These are phyloP conservation scores for Pygocentrus nattereri DNA, from an alignment of 2,797 vertebrate species.

Conservation along the genomic window DNA sequence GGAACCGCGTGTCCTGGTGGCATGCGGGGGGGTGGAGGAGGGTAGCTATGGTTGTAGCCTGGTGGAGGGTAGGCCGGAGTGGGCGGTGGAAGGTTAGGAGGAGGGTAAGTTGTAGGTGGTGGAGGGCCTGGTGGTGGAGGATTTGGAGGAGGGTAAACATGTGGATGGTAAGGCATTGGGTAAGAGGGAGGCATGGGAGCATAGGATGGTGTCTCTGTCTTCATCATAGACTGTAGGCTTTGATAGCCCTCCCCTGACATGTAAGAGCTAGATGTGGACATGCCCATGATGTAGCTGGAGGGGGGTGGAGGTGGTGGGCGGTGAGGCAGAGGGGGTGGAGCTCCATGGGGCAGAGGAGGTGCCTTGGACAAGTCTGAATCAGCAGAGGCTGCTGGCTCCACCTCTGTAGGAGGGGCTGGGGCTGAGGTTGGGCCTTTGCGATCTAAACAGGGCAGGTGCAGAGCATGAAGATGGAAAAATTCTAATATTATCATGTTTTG, in stretches of 20 bases:
- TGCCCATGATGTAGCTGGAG: slow-evolving; percentile 89
- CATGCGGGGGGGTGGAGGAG: slow-evolving; percentile 87
- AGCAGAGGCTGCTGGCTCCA: slow-evolving; percentile 77
- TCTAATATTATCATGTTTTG: slow-evolving; percentile 53
- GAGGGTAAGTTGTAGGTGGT: slow-evolving; percentile 81
- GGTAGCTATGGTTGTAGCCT: slow-evolving; percentile 91
- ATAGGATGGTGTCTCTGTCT: slow-evolving; percentile 91
- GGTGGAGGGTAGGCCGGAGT: slow-evolving; percentile 89
- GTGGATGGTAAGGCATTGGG: slow-evolving; percentile 88
- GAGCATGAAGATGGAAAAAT: neutral
- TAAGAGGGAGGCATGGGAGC: slow-evolving; percentile 87
- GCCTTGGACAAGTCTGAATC: slow-evolving; percentile 85
- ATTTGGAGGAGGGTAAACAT: slow-evolving; percentile 83
- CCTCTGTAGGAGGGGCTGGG: slow-evolving; percentile 82
- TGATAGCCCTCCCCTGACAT: slow-evolving; percentile 97
- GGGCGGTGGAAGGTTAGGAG: slow-evolving; percentile 82
- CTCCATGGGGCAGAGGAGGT: slow-evolving; percentile 89
- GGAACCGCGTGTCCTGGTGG: slow-evolving; percentile 86
- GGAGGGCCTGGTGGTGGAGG: slow-evolving; percentile 88
- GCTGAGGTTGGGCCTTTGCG: slow-evolving; percentile 83
- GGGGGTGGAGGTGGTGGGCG: slow-evolving; percentile 89
- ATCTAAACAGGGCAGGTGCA: slow-evolving; percentile 71
- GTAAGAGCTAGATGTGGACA: slow-evolving; percentile 96
- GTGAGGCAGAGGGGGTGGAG: slow-evolving; percentile 89
- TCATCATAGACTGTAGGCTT: slow-evolving; percentile 97